Conservation (phyloP, 2,113 vertebrate genomes). For the Campylomormyrus tamandua region DNA sequence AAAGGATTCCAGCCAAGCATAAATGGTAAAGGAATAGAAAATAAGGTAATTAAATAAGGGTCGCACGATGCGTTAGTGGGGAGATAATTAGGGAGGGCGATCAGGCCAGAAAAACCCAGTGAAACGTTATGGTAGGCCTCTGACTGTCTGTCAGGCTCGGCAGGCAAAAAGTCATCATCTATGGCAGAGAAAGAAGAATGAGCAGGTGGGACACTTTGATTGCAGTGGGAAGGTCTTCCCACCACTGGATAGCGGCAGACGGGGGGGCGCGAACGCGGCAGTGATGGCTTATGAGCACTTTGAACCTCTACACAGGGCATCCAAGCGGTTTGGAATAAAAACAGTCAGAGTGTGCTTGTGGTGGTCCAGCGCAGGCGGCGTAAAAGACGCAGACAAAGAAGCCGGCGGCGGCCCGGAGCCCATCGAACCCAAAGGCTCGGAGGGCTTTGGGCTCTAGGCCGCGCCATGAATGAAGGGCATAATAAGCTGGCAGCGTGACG, state of each 20-base stretch:
- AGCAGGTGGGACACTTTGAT: not conserved
- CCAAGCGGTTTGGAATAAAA: not conserved
- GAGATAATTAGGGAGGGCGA: not conserved
- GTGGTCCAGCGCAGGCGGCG: not conserved
- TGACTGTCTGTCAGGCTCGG: not conserved
- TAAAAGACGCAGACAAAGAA: no score
- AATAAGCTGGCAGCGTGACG: not conserved
- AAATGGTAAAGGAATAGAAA: slow-evolving; percentile 1
- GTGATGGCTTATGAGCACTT: not conserved
- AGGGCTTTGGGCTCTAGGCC: not conserved
- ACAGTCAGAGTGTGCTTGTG: not conserved
- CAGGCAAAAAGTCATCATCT: not conserved
- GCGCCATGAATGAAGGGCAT: not conserved
- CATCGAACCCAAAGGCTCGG: not conserved
- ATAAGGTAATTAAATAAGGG: not conserved
- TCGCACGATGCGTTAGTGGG: not conserved
- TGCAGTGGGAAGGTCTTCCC: not conserved
- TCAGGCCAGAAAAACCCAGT: not conserved
- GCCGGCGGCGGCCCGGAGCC: not conserved
- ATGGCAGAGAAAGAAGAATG: not conserved
- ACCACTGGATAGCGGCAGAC: not conserved
- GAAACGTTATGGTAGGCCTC: not conserved
- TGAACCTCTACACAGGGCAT: not conserved
- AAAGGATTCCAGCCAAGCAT: not conserved
- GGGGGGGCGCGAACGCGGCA: not conserved